phyloP scores from a whole-genome alignment of 2,113 vertebrate genomes.

The Tragelaphus scriptus region DNA sequence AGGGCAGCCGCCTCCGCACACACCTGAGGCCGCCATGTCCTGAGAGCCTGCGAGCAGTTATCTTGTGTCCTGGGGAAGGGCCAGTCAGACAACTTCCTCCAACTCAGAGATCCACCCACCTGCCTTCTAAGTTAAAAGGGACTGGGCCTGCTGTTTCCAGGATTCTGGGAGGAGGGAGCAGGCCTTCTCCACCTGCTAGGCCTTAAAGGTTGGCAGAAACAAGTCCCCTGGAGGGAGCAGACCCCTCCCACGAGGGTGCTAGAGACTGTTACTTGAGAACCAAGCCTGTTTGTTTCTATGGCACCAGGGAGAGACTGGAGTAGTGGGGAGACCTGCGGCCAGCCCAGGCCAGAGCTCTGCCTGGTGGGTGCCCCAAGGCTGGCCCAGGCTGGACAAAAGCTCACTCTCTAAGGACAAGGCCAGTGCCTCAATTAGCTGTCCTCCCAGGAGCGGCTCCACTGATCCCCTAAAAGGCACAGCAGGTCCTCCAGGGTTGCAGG shows the following conservation, averaged over 20 bases:
- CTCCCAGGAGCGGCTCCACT: background rate
- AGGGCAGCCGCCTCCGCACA: background rate
- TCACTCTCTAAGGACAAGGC: background rate
- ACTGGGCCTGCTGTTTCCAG: background rate
- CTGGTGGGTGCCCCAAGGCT: background rate
- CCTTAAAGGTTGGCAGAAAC: background rate
- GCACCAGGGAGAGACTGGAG: background rate
- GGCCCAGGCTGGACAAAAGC: background rate
- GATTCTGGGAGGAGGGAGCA: background rate
- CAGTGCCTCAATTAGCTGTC: conserved; percentile 36
- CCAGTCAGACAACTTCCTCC: background rate
- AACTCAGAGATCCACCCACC: background rate
- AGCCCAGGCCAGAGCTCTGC: background rate
- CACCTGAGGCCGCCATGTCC: no score
- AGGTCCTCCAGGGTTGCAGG: background rate
- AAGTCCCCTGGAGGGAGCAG: background rate
- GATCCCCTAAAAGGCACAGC: conserved; percentile 53
- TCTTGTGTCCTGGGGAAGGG: background rate
- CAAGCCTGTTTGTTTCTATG: background rate
- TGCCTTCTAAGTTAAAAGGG: background rate
- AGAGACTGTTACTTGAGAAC: background rate
- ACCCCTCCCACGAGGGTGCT: background rate
- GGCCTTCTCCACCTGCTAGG: background rate
- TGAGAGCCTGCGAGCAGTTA: background rate
- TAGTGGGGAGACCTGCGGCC: background rate